These are phyloP conservation scores for Pseudomyrmex cubaensis DNA, from an alignment of 1,140 invertebrate species.

Conservation along the genomic window DNA sequence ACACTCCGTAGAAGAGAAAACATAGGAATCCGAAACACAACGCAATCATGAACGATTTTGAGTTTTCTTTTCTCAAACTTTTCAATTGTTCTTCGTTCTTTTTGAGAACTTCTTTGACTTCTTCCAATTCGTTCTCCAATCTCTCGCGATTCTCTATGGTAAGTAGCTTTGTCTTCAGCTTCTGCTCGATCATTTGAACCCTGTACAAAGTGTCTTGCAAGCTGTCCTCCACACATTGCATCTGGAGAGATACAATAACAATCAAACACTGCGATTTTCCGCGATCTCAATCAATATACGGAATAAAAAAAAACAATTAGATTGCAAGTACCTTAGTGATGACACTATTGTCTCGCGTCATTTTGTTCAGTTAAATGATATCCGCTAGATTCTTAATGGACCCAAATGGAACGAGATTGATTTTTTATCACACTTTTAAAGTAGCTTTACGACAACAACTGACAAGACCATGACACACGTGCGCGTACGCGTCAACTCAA, in stretches of 20 bases:
- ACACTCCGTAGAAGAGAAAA: conserved; percentile 79
- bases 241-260: conserved; percentile 68
- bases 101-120: conserved; percentile 77
- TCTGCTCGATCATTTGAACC: conserved; percentile 78
- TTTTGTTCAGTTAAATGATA: conserved; percentile 1
- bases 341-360: conserved; percentile 1
- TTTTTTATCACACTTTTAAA: too few relatives aligned
- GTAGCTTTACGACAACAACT: too few relatives aligned
- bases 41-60: conserved; percentile 78
- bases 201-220: conserved; percentile 77
- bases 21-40: conserved; percentile 76
- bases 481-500: too few relatives aligned
- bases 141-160: conserved; percentile 77
- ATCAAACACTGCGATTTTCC: background rate
- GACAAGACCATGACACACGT: too few relatives aligned
- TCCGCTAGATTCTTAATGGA: too few relatives aligned
- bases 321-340: conserved; percentile 28
- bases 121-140: conserved; percentile 78
- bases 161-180: conserved; percentile 75
- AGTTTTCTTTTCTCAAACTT: conserved; percentile 77
- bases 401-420: too few relatives aligned
- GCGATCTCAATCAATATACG: background rate
- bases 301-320: background rate
- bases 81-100: conserved; percentile 77
- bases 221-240: conserved; percentile 79